These are phyloP conservation scores for Hiodon alosoides DNA, from an alignment of 2,113 vertebrate genomes.

Conservation along the genomic window DNA sequence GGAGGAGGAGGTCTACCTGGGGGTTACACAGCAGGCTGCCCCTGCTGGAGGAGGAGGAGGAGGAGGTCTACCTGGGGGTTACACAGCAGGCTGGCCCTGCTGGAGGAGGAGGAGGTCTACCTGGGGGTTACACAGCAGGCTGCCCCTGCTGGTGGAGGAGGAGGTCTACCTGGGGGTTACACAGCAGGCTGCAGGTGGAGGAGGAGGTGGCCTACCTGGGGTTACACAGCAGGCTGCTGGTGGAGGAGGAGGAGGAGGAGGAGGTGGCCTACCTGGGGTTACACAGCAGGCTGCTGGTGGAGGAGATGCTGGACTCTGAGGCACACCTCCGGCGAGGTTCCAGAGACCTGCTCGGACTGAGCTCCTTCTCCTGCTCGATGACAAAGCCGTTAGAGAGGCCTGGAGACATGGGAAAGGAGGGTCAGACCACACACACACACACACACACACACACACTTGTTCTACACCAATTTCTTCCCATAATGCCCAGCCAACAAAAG, in stretches of 20 bases:
- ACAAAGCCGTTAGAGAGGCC: constrained; percentile 84
- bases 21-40: background rate
- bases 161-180: background rate
- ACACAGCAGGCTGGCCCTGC: background rate
- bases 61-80: background rate
- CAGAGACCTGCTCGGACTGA: constrained; percentile 61
- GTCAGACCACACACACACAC: background rate
- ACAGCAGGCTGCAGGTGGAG: background rate
- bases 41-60: constrained; percentile 36
- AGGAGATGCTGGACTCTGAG: constrained; percentile 93
- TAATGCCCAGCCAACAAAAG: no score
- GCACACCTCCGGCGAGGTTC: constrained; percentile 85
- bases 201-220: background rate
- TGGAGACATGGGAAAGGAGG: constrained; percentile 38
- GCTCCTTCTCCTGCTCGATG: constrained; percentile 63
- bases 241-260: background rate
- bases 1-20: background rate
- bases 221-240: no score
- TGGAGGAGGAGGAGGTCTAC: background rate
- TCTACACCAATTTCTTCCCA: no score
- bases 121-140: background rate
- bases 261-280: constrained; percentile 72
- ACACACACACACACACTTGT: no score
- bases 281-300: constrained; percentile 83
- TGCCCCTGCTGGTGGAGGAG: background rate